phyloP scores from a whole-genome alignment of 2,113 vertebrate species.

The Tyrannus savana region DNA sequence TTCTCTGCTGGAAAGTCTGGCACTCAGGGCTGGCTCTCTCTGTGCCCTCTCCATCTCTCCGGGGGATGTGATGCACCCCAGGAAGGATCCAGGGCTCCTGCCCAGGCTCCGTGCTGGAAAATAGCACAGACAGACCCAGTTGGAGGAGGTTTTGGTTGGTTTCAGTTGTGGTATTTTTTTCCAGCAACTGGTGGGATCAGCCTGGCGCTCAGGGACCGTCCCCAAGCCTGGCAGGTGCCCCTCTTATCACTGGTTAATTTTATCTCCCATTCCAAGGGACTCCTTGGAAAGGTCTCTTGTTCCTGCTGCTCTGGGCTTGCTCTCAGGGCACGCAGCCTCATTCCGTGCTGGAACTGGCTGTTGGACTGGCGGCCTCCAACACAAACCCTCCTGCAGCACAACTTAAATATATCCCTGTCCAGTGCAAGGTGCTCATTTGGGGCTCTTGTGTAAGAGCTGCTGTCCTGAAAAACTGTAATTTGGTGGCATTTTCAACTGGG shows the following conservation, averaged over 20 bases:
- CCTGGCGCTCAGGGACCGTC: accelerated
- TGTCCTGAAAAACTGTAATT: conserved; percentile 12
- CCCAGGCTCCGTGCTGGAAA: neutral
- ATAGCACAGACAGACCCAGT: neutral
- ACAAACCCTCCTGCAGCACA: accelerated
- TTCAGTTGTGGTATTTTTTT: neutral
- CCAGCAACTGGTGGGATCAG: neutral
- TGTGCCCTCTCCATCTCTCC: neutral
- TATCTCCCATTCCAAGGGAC: accelerated
- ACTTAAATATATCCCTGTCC: neutral
- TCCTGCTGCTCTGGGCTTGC: neutral
- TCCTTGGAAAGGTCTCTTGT: neutral
- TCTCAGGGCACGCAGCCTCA: neutral
- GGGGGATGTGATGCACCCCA: neutral
- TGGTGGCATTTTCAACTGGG: neutral
- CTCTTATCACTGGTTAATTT: neutral
- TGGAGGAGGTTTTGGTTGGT: neutral
- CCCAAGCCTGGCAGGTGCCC: neutral
- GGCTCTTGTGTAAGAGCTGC: neutral
- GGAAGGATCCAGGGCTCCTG: neutral
- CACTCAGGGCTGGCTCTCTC: neutral
- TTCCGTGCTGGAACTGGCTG: neutral
- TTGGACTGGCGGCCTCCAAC: neutral
- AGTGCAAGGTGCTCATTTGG: conserved; percentile 25
- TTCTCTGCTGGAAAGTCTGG: accelerated